Evolutionary conservation across 2,888 invertebrate genomes (phyloP).

Genomic region (Meganola albula): DNA sequence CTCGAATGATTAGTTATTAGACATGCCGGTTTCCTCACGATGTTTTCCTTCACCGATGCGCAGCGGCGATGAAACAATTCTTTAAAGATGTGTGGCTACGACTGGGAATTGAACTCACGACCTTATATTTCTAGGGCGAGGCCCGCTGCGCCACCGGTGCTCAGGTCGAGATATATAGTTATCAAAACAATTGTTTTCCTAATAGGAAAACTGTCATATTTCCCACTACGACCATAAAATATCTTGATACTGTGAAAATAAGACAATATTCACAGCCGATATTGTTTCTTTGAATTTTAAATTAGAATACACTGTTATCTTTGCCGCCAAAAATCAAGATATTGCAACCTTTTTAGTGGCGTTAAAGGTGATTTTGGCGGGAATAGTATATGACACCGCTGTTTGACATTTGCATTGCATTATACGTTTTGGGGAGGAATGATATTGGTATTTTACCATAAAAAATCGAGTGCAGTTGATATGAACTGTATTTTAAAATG

Average conservation of each 20-base stretch:
- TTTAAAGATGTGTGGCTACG: no score
- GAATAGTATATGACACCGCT: conserved; percentile 15
- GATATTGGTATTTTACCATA: conserved; percentile 41
- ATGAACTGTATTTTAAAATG: conserved; percentile 14
- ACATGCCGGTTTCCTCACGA: no score
- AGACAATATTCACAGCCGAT: conserved; percentile 67
- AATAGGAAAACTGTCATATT: conserved; percentile 56
- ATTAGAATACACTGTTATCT: conserved; percentile 28
- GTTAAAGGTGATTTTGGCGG: conserved; percentile 35
- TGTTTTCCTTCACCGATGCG: no score
- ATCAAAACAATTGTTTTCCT: conserved; percentile 43
- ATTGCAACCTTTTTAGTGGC: conserved; percentile 30
- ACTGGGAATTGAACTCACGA: no score
- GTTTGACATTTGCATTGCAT: conserved; percentile 32
- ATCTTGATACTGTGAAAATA: conserved; percentile 50
- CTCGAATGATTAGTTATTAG: no score
- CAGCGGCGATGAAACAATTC: no score
- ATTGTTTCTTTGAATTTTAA: conserved; percentile 75
- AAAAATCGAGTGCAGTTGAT: conserved; percentile 17
- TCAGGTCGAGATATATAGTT: no score
- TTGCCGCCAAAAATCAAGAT: conserved; percentile 30
- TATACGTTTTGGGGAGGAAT: conserved; percentile 42
- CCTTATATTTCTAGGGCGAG: no score
- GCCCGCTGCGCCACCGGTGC: no score
- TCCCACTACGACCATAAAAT: conserved; percentile 66